These are phyloP conservation scores for Echiichthys vipera DNA, from an alignment of 2,797 vertebrate species.

Conservation along the genomic window DNA sequence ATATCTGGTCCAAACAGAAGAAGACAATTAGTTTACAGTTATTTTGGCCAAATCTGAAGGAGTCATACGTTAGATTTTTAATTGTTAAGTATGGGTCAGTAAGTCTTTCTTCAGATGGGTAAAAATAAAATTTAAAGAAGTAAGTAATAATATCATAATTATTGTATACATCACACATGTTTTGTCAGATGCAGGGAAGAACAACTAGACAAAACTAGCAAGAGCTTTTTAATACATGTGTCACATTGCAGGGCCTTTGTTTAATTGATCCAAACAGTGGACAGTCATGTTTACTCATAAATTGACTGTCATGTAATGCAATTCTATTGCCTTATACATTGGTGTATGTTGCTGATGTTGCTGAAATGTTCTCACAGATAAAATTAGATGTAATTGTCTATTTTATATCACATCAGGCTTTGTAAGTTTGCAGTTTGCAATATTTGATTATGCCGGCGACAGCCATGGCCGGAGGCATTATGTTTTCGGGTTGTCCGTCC, in stretches of 20 bases:
- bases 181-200: constrained; percentile 4
- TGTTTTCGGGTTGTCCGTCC: no score
- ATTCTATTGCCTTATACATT: constrained; percentile 14
- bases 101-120: not conserved
- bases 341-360: no score
- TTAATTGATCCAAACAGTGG: constrained; percentile 16
- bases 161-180: not conserved
- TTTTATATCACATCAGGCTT: not conserved
- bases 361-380: not conserved
- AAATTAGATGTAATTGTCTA: not conserved
- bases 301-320: constrained; percentile 14
- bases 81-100: not conserved
- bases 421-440: not conserved
- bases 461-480: no score
- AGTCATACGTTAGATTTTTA: not conserved
- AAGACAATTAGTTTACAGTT: constrained; percentile 14
- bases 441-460: no score
- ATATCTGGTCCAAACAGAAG: not conserved
- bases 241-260: constrained; percentile 5
- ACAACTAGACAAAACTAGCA: not conserved
- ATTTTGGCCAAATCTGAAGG: not conserved
- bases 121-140: not conserved
- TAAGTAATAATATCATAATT: not conserved
- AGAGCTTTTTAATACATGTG: not conserved
- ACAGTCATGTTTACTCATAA: constrained; percentile 24